A percentile compares a stretch with the other conserved stretches of the same genome.
Evolutionary conservation across 1,140 invertebrate species (phyloP).

Genomic region (Pogonognathellus flavescens): DNA sequence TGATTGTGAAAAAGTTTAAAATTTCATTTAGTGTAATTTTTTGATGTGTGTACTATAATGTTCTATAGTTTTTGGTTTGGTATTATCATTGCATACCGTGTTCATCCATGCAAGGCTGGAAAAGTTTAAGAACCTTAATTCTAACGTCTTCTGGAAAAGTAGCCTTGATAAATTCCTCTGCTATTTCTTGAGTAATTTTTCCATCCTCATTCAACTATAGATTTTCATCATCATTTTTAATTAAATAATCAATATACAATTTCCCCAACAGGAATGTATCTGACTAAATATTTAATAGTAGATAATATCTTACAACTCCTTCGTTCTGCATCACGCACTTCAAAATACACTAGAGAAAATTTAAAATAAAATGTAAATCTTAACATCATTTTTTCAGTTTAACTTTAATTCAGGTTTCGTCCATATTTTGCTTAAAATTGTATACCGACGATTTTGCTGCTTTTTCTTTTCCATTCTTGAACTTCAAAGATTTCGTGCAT

Average conservation of each 20-base stretch:
- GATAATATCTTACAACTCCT: conserved; percentile 23
- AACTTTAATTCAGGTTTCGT: neutral
- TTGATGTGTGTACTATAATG: too few relatives aligned
- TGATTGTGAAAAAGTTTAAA: neutral
- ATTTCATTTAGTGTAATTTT: too few relatives aligned
- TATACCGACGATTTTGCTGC: conserved; percentile 12
- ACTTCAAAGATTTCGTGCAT: conserved; percentile 59
- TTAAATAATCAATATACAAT: neutral
- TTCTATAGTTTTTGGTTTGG: too few relatives aligned
- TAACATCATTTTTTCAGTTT: neutral
- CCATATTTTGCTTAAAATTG: too few relatives aligned
- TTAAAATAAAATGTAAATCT: neutral
- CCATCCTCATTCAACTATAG: conserved; percentile 15
- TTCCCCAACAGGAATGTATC: too few relatives aligned
- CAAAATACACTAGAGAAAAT: conserved; percentile 48
- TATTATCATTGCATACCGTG: neutral
- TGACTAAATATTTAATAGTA: too few relatives aligned
- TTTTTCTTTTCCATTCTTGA: conserved; percentile 62
- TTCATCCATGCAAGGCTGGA: neutral
- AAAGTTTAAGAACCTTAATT: neutral
- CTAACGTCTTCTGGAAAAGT: neutral
- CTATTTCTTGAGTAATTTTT: neutral
- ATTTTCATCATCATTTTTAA: too few relatives aligned
- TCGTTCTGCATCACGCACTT: conserved; percentile 53
- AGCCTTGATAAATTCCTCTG: neutral